These are phyloP conservation scores for Opisthograptis luteolata DNA, from an alignment of 2,888 invertebrate species.

Conservation along the genomic window DNA sequence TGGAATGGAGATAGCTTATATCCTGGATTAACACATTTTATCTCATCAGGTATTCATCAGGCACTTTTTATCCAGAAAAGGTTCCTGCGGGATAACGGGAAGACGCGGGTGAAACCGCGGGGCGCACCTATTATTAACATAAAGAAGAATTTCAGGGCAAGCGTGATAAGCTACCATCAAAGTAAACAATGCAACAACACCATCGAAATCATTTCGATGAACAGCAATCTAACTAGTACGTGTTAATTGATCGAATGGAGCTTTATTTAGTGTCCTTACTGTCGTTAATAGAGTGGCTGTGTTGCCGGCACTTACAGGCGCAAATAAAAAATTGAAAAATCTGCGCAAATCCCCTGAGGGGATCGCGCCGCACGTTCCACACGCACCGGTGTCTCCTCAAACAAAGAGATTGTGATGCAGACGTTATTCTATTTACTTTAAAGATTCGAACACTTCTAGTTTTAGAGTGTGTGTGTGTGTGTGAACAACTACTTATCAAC, in stretches of 20 bases:
- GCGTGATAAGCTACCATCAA: too few species aligned
- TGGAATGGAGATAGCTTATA: too few species aligned
- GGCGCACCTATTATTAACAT: too few species aligned
- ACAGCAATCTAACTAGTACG: too few species aligned
- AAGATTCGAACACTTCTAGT: conserved; percentile 37
- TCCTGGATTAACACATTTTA: too few species aligned
- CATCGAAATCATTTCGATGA: too few species aligned
- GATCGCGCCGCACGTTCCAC: conserved; percentile 66
- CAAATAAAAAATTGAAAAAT: conserved; percentile 83
- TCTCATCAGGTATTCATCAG: too few species aligned
- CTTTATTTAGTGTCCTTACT: conserved; percentile 7
- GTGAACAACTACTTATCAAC: conserved; percentile 15
- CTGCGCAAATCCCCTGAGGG: conserved; percentile 73
- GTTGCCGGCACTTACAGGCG: conserved; percentile 71
- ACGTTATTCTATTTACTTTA: conserved; percentile 57
- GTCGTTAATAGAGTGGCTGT: conserved; percentile 18
- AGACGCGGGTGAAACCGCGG: too few species aligned
- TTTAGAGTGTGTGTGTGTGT: conserved; percentile 23
- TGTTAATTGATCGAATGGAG: neutral
- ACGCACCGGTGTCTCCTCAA: conserved; percentile 56
- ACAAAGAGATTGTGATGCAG: conserved; percentile 56
- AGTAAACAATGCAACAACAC: too few species aligned
- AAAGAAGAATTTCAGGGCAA: too few species aligned
- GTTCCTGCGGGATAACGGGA: too few species aligned
- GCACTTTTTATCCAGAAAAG: too few species aligned